Percentiles rank a stretch among this genome's conserved stretches.
Conservation (phyloP, 2,113 vertebrate species). For the Eulemur rufifrons region DNA sequence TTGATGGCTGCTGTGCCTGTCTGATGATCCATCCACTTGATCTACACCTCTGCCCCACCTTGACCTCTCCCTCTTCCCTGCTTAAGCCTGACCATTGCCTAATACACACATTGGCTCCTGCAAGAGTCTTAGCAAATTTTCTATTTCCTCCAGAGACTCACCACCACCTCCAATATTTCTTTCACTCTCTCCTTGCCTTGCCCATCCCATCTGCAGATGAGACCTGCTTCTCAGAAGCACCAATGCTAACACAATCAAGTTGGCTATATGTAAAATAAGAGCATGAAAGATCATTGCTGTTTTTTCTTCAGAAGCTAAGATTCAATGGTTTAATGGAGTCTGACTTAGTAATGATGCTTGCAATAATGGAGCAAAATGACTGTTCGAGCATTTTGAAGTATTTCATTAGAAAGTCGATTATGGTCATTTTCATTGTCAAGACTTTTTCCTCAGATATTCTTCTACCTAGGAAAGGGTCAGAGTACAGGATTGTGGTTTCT, state of each 20-base stretch:
- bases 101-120: not conserved
- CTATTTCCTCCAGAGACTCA: not conserved
- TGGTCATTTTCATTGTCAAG: not conserved
- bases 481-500: not conserved
- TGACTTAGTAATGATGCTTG: not conserved
- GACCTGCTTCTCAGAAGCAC: not conserved
- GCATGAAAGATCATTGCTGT: not conserved
- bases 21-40: too few relatives aligned
- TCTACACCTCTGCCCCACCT: rapidly evolving
- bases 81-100: rapidly evolving
- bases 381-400: not conserved
- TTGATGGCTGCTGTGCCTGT: not conserved
- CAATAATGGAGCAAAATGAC: not conserved
- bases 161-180: not conserved
- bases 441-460: too few relatives aligned
- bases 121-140: not conserved
- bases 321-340: not conserved
- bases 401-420: not conserved
- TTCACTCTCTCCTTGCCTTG: not conserved
- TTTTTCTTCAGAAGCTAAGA: not conserved
- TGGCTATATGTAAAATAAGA: not conserved
- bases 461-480: not conserved
- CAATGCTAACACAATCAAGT: not conserved
- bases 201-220: not conserved
- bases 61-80: not conserved